Conservation (phyloP, 2,888 invertebrate genomes). For the Temnothorax ravouxi region DNA sequence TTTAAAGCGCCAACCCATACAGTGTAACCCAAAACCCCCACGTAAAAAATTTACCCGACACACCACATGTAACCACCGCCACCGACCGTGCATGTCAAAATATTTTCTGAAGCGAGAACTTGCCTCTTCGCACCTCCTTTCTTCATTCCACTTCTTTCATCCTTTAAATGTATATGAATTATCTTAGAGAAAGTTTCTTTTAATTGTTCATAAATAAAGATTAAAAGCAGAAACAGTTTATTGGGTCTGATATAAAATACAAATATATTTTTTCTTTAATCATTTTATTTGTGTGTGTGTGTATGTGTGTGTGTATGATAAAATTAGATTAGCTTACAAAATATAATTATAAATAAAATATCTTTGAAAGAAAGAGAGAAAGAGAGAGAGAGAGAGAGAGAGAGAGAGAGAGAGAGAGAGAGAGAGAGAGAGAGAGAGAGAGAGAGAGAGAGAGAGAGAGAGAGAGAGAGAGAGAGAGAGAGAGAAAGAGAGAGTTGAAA, state of each 20-base stretch:
- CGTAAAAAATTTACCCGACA: slow-evolving; percentile 49
- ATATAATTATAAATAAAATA: background rate
- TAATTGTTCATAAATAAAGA: background rate
- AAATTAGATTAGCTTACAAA: background rate
- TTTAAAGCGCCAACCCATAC: slow-evolving; percentile 67
- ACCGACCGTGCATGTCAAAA: slow-evolving; percentile 85
- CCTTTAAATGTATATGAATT: background rate
- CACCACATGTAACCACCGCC: slow-evolving; percentile 64
- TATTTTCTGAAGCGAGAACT: slow-evolving; percentile 79
- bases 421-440: slow-evolving; percentile 55
- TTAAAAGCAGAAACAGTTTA: background rate
- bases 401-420: slow-evolving; percentile 63
- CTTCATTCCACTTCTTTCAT: slow-evolving; percentile 14
- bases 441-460: slow-evolving; percentile 65
- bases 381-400: too few relatives aligned
- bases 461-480: too few relatives aligned
- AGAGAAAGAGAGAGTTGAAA: slow-evolving; percentile 1
- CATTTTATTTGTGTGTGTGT: background rate
- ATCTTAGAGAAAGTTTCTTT: background rate
- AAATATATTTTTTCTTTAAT: background rate
- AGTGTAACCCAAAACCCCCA: slow-evolving; percentile 65
- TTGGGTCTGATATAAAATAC: background rate
- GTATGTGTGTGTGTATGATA: background rate
- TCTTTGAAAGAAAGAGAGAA: slow-evolving; percentile 55
- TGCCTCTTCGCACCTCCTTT: slow-evolving; percentile 10